Evolutionary conservation across 2,113 vertebrate species (phyloP), one percentile per base, ranked within the genome.

Genomic region (Diadophis punctatus): DNA sequence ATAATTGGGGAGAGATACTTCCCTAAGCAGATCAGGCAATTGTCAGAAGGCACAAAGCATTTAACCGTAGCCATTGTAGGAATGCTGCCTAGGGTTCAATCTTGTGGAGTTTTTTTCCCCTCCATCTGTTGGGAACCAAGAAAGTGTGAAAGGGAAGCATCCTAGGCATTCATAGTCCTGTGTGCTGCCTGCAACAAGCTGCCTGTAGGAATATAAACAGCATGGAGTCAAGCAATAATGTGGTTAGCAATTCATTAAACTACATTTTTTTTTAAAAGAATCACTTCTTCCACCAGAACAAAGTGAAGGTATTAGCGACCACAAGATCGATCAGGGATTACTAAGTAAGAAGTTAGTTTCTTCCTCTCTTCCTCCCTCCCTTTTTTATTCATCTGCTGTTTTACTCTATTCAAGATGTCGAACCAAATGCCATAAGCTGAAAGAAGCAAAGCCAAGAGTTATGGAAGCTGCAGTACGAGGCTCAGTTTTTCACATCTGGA

Each of bases 1-100:
- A 0, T 91, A 63, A 56, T 55, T 74, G 51, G 0, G 0, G 87
- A 92, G 84, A 12, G 6, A 60, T 90, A 56, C 91, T 94, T 94
- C 89, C 88, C 63, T 80, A 89, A 93, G 53, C 48, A 34, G 22
- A 68, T 25, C 88, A 46, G 30, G 86, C 1, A 1, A 89, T 85
- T 90, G 80, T 89, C 92, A 93, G 63, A 89, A 93, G 68, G 89
- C 91, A 74, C n/a, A 34, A 4, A 23, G 34, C 6, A 88, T 1
- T 94, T 90, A 43, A 20, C 30, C 39, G 49, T 0, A 0, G 39
- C 87, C 86, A 39, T n/a, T 34, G 25, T 22, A n/a, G n/a, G 49
- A 49, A 52, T 91, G 43, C 1, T 0, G 23, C 22, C 3, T 85
- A 52, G 39, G 90, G 68, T 74, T 52, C 23, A 58, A 25, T 55